These are phyloP conservation scores for Buphagus erythrorhynchus DNA, from an alignment of 2,797 vertebrate genomes.

Conservation along the genomic window DNA sequence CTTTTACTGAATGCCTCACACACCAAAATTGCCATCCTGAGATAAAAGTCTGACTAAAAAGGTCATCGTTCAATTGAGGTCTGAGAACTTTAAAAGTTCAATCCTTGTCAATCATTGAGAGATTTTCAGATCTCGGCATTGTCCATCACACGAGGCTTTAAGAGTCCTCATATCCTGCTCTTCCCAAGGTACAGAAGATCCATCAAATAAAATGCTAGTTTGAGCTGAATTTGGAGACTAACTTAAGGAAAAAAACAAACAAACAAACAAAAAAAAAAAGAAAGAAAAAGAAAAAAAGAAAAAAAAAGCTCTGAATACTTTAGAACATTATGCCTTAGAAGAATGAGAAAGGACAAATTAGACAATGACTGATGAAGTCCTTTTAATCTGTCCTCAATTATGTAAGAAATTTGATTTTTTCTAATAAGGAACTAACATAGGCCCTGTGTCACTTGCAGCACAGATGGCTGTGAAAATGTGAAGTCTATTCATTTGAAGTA, in stretches of 20 bases:
- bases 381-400: neutral
- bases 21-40: neutral
- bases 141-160: neutral
- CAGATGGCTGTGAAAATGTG: neutral
- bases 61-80: neutral
- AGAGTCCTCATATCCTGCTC: neutral
- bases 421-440: neutral
- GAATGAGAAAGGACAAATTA: neutral
- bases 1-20: neutral
- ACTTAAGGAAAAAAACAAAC: rapidly evolving
- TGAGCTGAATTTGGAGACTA: neutral
- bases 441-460: neutral
- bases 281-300: too few species aligned
- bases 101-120: neutral
- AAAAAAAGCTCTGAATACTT: neutral
- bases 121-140: neutral
- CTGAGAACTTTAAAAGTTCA: slow-evolving; percentile 25
- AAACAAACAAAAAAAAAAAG: too few species aligned
- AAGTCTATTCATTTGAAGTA: neutral
- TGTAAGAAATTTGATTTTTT: neutral
- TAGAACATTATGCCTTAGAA: neutral
- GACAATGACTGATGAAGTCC: neutral
- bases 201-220: neutral
- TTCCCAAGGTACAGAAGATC: neutral
- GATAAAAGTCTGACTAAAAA: slow-evolving; percentile 18